phyloP scores from a whole-genome alignment of 1,140 invertebrate genomes.

The Drosophila mayri region DNA sequence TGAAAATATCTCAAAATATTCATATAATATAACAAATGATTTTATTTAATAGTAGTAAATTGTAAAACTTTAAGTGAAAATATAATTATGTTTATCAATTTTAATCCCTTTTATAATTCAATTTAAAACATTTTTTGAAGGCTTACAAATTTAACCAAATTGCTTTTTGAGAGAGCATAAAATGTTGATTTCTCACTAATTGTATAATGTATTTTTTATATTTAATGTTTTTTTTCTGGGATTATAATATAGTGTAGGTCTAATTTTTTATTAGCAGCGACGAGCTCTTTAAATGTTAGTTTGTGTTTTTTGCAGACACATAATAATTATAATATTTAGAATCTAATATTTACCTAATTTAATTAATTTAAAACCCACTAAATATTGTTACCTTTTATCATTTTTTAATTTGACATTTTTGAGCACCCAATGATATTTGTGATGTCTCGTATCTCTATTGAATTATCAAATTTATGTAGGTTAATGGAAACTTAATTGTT shows the following conservation, averaged over 20 bases:
- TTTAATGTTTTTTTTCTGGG: neutral
- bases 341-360: neutral
- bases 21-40: too few relatives aligned
- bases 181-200: neutral
- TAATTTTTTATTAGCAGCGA: neutral
- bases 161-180: neutral
- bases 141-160: neutral
- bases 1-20: too few relatives aligned
- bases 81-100: neutral
- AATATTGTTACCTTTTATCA: neutral
- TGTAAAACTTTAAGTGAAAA: too few relatives aligned
- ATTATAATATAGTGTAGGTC: neutral
- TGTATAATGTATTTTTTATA: neutral
- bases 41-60: too few relatives aligned
- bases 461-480: conserved; percentile 24
- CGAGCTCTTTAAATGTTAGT: neutral
- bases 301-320: neutral
- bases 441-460: conserved; percentile 9
- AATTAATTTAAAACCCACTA: neutral
- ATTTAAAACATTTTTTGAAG: neutral
- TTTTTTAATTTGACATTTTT: conserved; percentile 1
- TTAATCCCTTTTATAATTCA: neutral
- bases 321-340: neutral
- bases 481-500: conserved; percentile 29
- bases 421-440: conserved; percentile 1